Conservation (phyloP, 2,797 vertebrate species). For the Semaprochilodus insignis region DNA sequence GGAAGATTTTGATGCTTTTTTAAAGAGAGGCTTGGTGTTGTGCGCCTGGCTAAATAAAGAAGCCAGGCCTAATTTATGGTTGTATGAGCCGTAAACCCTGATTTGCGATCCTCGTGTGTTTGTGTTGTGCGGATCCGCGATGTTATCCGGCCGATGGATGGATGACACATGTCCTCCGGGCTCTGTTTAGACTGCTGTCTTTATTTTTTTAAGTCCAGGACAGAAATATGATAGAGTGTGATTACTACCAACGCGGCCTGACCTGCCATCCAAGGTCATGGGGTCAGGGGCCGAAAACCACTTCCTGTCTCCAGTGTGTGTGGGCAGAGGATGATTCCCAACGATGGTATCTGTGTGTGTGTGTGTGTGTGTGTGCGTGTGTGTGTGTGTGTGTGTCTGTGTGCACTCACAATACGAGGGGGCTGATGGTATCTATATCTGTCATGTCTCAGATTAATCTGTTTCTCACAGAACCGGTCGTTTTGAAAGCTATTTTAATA, state of each 20-base stretch:
- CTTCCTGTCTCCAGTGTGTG: slow-evolving; percentile 75
- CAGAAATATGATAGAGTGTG: slow-evolving; percentile 75
- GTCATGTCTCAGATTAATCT: slow-evolving; percentile 13
- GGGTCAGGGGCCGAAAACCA: slow-evolving; percentile 72
- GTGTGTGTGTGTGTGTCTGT: neutral
- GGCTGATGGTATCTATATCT: slow-evolving; percentile 19
- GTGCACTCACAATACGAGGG: neutral
- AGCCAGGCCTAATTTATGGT: slow-evolving; percentile 77
- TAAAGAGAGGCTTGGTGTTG: slow-evolving; percentile 76
- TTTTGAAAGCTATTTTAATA: slow-evolving; percentile 9
- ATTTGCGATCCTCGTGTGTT: slow-evolving; percentile 78
- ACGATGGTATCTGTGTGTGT: slow-evolving; percentile 46
- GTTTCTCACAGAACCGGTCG: neutral
- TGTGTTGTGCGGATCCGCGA: slow-evolving; percentile 79
- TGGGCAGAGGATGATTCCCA: slow-evolving; percentile 60
- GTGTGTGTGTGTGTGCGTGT: slow-evolving; percentile 44
- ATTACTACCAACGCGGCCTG: slow-evolving; percentile 70
- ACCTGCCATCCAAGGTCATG: slow-evolving; percentile 57
- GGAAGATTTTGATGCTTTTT: slow-evolving; percentile 76
- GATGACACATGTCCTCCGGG: slow-evolving; percentile 74
- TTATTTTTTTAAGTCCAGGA: slow-evolving; percentile 64
- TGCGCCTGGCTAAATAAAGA: slow-evolving; percentile 71
- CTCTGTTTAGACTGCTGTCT: slow-evolving; percentile 77
- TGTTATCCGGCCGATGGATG: slow-evolving; percentile 64
- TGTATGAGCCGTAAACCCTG: slow-evolving; percentile 69